A percentile compares a stretch with the other conserved stretches of the same genome.
Conservation (phyloP, 1,140 invertebrate species). For the Solen grandis region DNA sequence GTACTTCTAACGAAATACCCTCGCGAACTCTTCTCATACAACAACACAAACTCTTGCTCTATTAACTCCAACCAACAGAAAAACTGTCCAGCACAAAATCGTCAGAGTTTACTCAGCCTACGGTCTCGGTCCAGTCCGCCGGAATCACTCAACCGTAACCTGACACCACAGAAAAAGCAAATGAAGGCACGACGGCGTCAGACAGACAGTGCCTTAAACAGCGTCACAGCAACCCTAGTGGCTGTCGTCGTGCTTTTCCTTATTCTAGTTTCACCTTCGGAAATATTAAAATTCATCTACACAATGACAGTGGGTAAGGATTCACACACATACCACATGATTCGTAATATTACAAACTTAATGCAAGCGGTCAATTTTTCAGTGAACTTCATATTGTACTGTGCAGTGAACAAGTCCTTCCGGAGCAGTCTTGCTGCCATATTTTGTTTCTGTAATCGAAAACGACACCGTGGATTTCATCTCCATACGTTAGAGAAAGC, state of each 20-base stretch:
- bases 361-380: slow-evolving; percentile 80
- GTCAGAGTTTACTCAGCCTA: background rate
- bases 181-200: slow-evolving; percentile 42
- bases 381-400: slow-evolving; percentile 79
- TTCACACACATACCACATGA: slow-evolving; percentile 61
- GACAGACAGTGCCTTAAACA: slow-evolving; percentile 74
- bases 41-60: slow-evolving; percentile 23
- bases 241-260: slow-evolving; percentile 78
- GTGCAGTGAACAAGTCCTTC: slow-evolving; percentile 79
- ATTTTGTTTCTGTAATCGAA: slow-evolving; percentile 65
- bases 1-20: slow-evolving; percentile 43
- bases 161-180: slow-evolving; percentile 38
- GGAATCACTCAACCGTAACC: background rate
- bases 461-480: slow-evolving; percentile 22
- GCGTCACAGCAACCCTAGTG: slow-evolving; percentile 78
- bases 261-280: slow-evolving; percentile 78
- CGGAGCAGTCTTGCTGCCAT: slow-evolving; percentile 71
- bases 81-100: background rate
- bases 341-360: slow-evolving; percentile 75
- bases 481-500: slow-evolving; percentile 40
- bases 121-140: slow-evolving; percentile 30
- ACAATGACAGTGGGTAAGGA: slow-evolving; percentile 33
- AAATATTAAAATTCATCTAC: slow-evolving; percentile 75
- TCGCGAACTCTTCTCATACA: slow-evolving; percentile 47
- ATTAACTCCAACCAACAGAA: background rate